phyloP scores from a whole-genome alignment of 1,140 invertebrate genomes.

The Caerostris darwini region DNA sequence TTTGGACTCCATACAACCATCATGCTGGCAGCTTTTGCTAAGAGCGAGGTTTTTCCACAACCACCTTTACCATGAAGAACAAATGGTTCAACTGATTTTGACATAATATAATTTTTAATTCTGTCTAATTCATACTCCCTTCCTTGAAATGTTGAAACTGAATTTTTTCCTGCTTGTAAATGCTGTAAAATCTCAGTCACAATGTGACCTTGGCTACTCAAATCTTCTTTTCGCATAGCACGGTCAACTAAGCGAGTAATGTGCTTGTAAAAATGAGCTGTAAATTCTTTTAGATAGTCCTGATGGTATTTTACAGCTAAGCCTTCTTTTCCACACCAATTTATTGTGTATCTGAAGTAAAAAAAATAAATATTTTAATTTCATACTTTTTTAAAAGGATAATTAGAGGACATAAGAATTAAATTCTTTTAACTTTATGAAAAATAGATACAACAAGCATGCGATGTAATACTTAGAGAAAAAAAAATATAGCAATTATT shows the following conservation, averaged over 20 bases:
- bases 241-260: slow-evolving; percentile 95
- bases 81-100: slow-evolving; percentile 91
- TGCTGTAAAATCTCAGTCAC: slow-evolving; percentile 98
- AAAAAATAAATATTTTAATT: background rate
- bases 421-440: no score
- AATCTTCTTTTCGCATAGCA: slow-evolving; percentile 97
- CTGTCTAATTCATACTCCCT: slow-evolving; percentile 92
- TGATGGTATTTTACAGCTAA: slow-evolving; percentile 95
- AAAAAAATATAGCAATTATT: no score
- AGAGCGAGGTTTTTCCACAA: slow-evolving; percentile 97
- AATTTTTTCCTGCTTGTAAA: slow-evolving; percentile 97
- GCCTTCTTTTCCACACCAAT: slow-evolving; percentile 98
- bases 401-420: no score
- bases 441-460: no score
- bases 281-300: slow-evolving; percentile 97
- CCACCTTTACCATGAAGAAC: slow-evolving; percentile 98
- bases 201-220: slow-evolving; percentile 95
- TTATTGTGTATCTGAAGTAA: slow-evolving; percentile 91
- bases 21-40: slow-evolving; percentile 95
- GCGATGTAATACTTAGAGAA: no score
- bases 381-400: no score
- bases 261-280: slow-evolving; percentile 96
- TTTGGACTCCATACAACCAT: slow-evolving; percentile 80
- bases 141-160: slow-evolving; percentile 97
- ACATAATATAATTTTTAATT: slow-evolving; percentile 93